phyloP scores from a whole-genome alignment of 1,140 invertebrate species.

The Megalonaias nervosa region DNA sequence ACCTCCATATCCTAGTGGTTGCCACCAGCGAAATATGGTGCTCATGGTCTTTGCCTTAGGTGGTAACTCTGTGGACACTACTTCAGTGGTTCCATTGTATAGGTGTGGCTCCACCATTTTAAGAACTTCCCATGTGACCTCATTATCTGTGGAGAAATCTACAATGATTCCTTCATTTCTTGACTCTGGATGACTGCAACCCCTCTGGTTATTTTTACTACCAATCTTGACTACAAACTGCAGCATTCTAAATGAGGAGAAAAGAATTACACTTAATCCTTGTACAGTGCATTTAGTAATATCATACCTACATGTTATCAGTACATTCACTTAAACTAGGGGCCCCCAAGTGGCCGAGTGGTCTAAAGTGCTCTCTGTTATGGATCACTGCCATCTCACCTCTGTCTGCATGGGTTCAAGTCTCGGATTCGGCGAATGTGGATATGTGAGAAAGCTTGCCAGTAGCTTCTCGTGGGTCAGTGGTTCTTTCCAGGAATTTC shows the following conservation, averaged over 20 bases:
- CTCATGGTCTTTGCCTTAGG: slow-evolving; percentile 63
- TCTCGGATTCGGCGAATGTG: too few species aligned
- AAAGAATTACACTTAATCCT: background rate
- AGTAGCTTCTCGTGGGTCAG: too few species aligned
- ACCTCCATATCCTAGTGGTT: slow-evolving; percentile 67
- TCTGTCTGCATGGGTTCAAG: too few species aligned
- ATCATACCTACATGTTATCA: too few species aligned
- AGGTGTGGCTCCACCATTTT: slow-evolving; percentile 65
- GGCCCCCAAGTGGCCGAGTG: too few species aligned
- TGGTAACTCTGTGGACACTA: slow-evolving; percentile 65
- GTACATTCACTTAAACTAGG: too few species aligned
- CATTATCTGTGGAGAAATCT: slow-evolving; percentile 69
- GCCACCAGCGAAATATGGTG: slow-evolving; percentile 72
- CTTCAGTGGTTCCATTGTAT: slow-evolving; percentile 57
- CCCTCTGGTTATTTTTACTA: slow-evolving; percentile 29
- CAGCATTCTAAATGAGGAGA: slow-evolving; percentile 53
- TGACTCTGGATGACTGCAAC: slow-evolving; percentile 51
- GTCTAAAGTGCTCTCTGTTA: too few species aligned
- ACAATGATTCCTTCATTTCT: slow-evolving; percentile 66
- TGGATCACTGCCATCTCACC: too few species aligned
- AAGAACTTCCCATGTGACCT: slow-evolving; percentile 67
- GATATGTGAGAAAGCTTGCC: too few species aligned
- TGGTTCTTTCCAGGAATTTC: too few species aligned
- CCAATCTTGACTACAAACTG: slow-evolving; percentile 67
- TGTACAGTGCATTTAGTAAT: too few species aligned